Base-by-base conservation (phyloP, 2,113 vertebrate species). In the Gobiocypris rarus region DNA sequence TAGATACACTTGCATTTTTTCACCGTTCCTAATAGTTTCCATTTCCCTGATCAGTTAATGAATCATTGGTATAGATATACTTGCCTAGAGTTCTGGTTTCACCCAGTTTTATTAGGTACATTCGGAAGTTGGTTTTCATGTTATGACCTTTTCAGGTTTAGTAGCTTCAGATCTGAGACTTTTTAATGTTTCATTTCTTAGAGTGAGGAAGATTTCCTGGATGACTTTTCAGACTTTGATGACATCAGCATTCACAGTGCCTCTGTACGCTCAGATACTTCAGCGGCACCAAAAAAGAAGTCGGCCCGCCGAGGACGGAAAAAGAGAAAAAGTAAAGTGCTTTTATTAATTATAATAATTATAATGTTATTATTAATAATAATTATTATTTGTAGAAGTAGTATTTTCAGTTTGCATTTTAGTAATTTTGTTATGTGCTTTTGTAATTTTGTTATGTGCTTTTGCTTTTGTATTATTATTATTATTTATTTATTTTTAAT, bases 201-300 rank as follows among this genome's bases (percentile, higher is more conserved):
- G 98, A 99, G 98, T 0, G 98, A 99, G 91, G 97, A 99, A 74
- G 98, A 99, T 43, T 97, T 98, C 67, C 93, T 95, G 71, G 98
- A 98, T 76, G 98, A 99, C 89, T 88, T 88, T 67, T 99, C 97
- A 0, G 98, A 99, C 92, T 94, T 98, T 0, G 98, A 99, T 93
- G 96, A 95, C 0, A 94, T 96, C 94, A 98, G 98, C 93, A 95
- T 99, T 93, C 96, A 98, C 95, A 98, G 98, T 92, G 94, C 95
- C 90, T 98, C 97, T 0, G 85, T 98, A 92, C 96, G 95, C 86
- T 98, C 97, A 0, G 98, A 99, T 86, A 94, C 95, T 89, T 96
- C 95, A 0, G 92, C 94, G 3, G 95, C 94, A 41, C 89, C 94
- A 89, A 97, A 96, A 89, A 99, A 97, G 92, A 98, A 93, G 91